These are phyloP conservation scores for Triplophysa tibetana DNA, from an alignment of 2,113 vertebrate species.

Conservation along the genomic window DNA sequence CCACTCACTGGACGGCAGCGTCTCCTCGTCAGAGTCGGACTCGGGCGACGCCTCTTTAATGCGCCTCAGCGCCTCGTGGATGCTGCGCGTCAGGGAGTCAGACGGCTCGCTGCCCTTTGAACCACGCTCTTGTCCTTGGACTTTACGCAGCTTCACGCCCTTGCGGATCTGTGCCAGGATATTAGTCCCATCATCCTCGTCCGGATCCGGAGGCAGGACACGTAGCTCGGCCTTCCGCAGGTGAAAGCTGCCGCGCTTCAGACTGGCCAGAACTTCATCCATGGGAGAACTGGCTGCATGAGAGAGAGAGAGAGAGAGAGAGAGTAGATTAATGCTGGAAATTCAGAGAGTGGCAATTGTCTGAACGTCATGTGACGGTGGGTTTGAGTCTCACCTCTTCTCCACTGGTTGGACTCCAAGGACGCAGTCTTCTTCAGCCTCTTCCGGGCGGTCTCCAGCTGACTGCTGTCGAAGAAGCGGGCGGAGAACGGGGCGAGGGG, in stretches of 20 bases:
- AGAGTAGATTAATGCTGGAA: too few species aligned
- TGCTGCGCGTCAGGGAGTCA: constrained; percentile 94
- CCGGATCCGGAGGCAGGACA: constrained; percentile 87
- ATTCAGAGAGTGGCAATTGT: too few species aligned
- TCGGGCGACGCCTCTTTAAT: constrained; percentile 98
- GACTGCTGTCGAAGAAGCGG: constrained; percentile 92
- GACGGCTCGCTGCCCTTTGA: constrained; percentile 79
- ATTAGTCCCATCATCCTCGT: constrained; percentile 92
- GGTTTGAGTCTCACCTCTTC: constrained; percentile 78
- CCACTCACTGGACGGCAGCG: constrained; percentile 90
- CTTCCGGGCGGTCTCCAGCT: constrained; percentile 90
- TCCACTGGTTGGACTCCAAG: constrained; percentile 86
- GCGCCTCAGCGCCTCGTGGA: constrained; percentile 92
- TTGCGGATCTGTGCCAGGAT: constrained; percentile 98
- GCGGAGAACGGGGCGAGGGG: constrained; percentile 75
- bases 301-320: not conserved
- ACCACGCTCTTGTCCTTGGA: constrained; percentile 82
- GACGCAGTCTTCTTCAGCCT: constrained; percentile 90
- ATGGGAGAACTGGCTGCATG: constrained; percentile 92
- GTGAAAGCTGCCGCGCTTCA: constrained; percentile 96
- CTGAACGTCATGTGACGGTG: too few species aligned
- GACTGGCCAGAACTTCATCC: constrained; percentile 96
- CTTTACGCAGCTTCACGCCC: constrained; percentile 94
- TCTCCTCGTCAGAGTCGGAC: constrained; percentile 95
- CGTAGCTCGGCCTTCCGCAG: constrained; percentile 95